Evolutionary conservation across 2,888 invertebrate species (phyloP).

Genomic region (Beris morrisii): DNA sequence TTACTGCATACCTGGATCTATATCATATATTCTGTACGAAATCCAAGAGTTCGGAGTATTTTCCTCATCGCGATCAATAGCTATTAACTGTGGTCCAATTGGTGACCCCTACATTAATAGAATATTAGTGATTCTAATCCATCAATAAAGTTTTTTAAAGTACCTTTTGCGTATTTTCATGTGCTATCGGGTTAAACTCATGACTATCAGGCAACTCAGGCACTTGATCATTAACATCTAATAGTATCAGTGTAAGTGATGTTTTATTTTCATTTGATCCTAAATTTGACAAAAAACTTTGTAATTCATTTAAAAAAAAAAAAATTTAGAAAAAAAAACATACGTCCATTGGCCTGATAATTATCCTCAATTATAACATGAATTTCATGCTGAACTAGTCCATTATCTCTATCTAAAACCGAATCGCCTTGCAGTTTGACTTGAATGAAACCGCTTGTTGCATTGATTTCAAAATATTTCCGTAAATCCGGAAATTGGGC

Average conservation of each 20-base stretch:
- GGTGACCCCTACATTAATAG: constrained; percentile 10
- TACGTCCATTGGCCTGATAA: constrained; percentile 57
- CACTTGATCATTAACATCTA: constrained; percentile 66
- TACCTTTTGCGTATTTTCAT: constrained; percentile 44
- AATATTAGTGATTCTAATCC: not conserved
- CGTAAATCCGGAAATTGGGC: constrained; percentile 55
- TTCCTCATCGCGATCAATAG: constrained; percentile 61
- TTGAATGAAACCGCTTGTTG: constrained; percentile 56
- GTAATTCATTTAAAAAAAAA: too few relatives aligned
- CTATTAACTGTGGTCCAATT: constrained; percentile 52
- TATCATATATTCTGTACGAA: constrained; percentile 56
- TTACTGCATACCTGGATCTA: constrained; percentile 44
- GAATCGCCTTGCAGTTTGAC: constrained; percentile 57
- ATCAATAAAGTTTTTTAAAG: constrained; percentile 23
- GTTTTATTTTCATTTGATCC: constrained; percentile 46
- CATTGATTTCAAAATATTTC: constrained; percentile 60
- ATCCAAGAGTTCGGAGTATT: constrained; percentile 60
- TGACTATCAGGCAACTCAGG: constrained; percentile 57
- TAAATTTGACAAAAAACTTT: constrained; percentile 28
- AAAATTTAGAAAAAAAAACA: constrained; percentile 31
- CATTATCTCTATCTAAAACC: constrained; percentile 60
- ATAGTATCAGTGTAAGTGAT: constrained; percentile 54
- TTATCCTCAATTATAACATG: constrained; percentile 61
- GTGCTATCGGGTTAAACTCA: constrained; percentile 42
- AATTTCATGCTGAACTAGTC: constrained; percentile 57